Evolutionary conservation across 2,888 invertebrate genomes (phyloP), one percentile per base, ranked within the genome.

Genomic region (Blomia tropicalis): DNA sequence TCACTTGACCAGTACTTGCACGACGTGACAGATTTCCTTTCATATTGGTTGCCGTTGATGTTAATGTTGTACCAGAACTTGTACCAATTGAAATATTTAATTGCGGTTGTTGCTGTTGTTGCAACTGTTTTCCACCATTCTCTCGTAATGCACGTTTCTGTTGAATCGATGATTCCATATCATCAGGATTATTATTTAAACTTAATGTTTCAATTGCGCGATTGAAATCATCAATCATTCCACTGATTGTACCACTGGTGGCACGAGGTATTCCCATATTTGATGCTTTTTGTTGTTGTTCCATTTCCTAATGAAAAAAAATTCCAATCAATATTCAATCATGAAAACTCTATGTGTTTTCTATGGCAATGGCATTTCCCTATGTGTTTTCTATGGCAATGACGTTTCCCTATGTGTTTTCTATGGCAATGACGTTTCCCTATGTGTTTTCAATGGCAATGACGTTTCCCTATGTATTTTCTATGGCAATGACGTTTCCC

Each of bases 91-190:
- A 27, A 59, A 70, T 70, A 19, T 66, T 67, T n/a, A 68, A 64
- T 60, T 65, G 63, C 14, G 65, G 60, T 63, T 68, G 65, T 66
- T 79, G 79, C 29, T 79, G 78, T 41, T 54, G 19, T 63, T 68
- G 65, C 66, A 78, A 79, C 29, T 79, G 78, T 41, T 54, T 27
- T 41, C 58, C 58, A 5, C 17, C 36, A 17, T 36, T 36, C 7
- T 17, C 17, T 36, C 36, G 7, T 17, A 36, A 17, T 17, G 64
- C 41, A 23, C 51, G 51, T 25, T 63, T 60, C 51, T 61, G 51
- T 36, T 54, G 59, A 23, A 53, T 43, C 22, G 36, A 30, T 17
- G 63, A 58, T 31, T 54, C 58, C 22, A 63, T 53, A 25, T 30
- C 58, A 25, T 23, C 41, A 30, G 43, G 47, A 53, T n/a, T 59